Conservation (phyloP, 2,888 invertebrate species). For the Trimorus sp. region DNA sequence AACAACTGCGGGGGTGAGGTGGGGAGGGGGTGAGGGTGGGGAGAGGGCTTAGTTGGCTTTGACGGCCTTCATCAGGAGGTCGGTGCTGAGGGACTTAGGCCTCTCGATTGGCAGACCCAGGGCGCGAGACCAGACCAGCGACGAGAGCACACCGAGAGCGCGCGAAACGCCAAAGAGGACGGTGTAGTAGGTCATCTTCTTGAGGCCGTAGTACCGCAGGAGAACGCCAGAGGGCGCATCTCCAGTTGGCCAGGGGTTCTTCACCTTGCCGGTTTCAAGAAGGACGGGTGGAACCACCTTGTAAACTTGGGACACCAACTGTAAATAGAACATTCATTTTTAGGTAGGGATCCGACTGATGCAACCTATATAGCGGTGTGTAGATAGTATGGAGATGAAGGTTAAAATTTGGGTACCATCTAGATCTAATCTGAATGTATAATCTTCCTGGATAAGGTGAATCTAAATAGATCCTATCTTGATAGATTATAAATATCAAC, state of each 20-base stretch:
- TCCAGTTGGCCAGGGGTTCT: conserved; percentile 99
- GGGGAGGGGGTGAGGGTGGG: background rate
- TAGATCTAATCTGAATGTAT: no score
- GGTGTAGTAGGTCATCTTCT: conserved; percentile 95
- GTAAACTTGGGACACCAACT: conserved; percentile 94
- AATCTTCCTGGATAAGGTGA: no score
- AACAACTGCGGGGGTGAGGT: no score
- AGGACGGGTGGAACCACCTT: conserved; percentile 96
- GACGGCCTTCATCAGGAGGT: conserved; percentile 79
- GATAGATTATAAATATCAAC: no score
- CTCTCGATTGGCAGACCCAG: conserved; percentile 92
- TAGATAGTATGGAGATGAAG: no score
- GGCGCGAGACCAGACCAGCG: conserved; percentile 92
- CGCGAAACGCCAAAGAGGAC: conserved; percentile 94
- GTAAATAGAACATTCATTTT: no score
- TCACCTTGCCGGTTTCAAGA: conserved; percentile 96
- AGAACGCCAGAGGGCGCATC: conserved; percentile 96
- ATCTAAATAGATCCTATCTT: no score
- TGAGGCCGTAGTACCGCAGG: conserved; percentile 90
- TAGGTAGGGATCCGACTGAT: no score
- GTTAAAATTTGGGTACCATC: no score
- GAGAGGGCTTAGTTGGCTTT: conserved; percentile 74
- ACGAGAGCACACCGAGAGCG: conserved; percentile 90
- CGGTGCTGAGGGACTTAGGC: conserved; percentile 88
- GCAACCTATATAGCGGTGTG: no score